Evolutionary conservation across 2,797 vertebrate species (phyloP).

Genomic region (Neomorphus geoffroyi): DNA sequence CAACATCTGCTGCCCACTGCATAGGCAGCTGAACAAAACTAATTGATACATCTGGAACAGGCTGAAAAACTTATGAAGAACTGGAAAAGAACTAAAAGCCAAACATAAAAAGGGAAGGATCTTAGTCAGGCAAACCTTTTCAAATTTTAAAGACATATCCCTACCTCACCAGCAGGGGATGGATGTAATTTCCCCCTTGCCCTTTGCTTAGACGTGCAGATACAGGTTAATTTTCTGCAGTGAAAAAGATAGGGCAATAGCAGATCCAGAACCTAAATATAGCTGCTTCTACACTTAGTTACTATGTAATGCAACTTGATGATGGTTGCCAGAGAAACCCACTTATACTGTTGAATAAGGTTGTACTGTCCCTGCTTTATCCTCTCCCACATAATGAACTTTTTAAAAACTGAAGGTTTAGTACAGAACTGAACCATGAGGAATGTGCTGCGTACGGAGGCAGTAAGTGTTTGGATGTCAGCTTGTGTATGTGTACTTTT

Average conservation of each 20-base stretch:
- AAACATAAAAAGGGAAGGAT: neutral
- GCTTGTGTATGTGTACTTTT: neutral
- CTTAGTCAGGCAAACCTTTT: neutral
- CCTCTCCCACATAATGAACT: conserved; percentile 66
- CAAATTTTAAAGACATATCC: neutral
- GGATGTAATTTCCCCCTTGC: neutral
- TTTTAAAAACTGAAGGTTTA: conserved; percentile 47
- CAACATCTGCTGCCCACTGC: neutral
- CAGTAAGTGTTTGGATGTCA: conserved; percentile 36
- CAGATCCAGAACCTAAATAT: conserved; percentile 62
- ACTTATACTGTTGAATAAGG: conserved; percentile 62
- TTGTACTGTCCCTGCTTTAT: conserved; percentile 61
- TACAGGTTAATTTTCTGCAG: neutral
- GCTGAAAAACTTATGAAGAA: neutral
- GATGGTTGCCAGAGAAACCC: conserved; percentile 74
- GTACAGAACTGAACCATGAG: neutral
- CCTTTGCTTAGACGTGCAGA: neutral
- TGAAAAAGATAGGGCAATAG: conserved; percentile 27
- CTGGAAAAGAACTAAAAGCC: neutral
- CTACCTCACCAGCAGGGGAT: accelerated
- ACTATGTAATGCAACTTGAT: conserved; percentile 56
- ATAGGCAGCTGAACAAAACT: neutral
- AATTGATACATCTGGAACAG: neutral
- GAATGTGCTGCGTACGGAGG: neutral
- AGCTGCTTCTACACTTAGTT: conserved; percentile 59